These are phyloP conservation scores for Drosophila equinoxialis DNA, from an alignment of 1,140 invertebrate genomes.

Conservation along the genomic window DNA sequence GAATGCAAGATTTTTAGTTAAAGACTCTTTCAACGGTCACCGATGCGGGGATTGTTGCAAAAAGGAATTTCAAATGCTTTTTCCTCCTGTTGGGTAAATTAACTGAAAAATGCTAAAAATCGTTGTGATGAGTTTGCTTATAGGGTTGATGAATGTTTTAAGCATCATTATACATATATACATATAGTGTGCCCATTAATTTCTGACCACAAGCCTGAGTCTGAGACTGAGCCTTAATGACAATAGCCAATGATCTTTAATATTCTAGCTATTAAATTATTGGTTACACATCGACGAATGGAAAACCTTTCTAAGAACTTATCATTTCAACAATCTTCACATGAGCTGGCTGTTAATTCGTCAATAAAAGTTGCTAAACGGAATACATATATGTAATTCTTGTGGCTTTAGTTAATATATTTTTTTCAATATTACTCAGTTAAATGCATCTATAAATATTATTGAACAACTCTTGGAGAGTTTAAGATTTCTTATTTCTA, in stretches of 20 bases:
- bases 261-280: no score
- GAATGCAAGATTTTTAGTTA: conserved; percentile 75
- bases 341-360: no score
- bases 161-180: conserved; percentile 39
- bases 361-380: no score
- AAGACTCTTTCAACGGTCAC: conserved; percentile 20
- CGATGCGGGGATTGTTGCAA: conserved; percentile 12
- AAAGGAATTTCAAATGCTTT: conserved; percentile 69
- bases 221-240: conserved; percentile 45
- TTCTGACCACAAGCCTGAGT: conserved; percentile 7
- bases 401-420: no score
- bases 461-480: no score
- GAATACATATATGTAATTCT: no score
- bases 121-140: conserved; percentile 76
- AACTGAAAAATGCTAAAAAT: conserved; percentile 82
- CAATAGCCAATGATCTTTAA: conserved; percentile 7
- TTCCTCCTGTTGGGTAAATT: conserved; percentile 79
- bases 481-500: no score
- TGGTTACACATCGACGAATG: no score
- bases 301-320: no score
- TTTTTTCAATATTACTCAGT: no score
- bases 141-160: conserved; percentile 64
- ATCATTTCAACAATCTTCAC: background rate
- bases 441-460: no score
- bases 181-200: conserved; percentile 45